Evolutionary conservation across 2,888 invertebrate genomes (phyloP).

Genomic region (Luperina nickerlii): DNA sequence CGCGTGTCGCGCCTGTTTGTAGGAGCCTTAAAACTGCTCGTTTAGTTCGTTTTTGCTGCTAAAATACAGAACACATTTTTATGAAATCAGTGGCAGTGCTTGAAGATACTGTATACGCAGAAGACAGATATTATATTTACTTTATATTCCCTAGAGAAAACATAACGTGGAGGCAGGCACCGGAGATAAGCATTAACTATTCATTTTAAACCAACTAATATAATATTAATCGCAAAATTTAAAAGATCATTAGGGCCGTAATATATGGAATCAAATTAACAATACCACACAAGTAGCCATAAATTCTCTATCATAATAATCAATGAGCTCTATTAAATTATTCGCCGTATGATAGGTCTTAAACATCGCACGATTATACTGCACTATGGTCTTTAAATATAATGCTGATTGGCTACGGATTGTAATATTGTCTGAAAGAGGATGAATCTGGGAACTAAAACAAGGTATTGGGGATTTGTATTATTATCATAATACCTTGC

Average conservation of each 20-base stretch:
- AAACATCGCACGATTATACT: slow-evolving; percentile 7
- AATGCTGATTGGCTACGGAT: slow-evolving; percentile 13
- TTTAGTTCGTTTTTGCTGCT: neutral
- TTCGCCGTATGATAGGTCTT: slow-evolving; percentile 32
- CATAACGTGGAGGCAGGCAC: too few relatives aligned
- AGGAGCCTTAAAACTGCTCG: neutral
- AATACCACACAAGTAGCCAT: slow-evolving; percentile 32
- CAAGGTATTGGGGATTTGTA: neutral
- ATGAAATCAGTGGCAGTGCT: neutral
- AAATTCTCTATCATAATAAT: slow-evolving; percentile 26
- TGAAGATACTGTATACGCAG: neutral
- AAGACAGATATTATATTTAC: neutral
- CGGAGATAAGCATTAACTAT: neutral
- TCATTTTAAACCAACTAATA: neutral
- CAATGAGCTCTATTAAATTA: slow-evolving; percentile 31
- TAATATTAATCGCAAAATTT: slow-evolving; percentile 10
- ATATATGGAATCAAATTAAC: slow-evolving; percentile 35
- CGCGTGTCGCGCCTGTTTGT: too few relatives aligned
- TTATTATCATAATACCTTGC: neutral
- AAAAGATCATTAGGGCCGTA: slow-evolving; percentile 12
- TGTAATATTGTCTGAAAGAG: neutral
- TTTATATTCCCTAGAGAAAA: neutral
- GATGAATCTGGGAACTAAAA: neutral
- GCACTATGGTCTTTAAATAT: slow-evolving; percentile 6
- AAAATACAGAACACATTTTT: neutral